Evolutionary conservation across 2,797 vertebrate genomes (phyloP), one percentile per base, ranked within the genome.

Genomic region (Acrocephalus scirpaceus): DNA sequence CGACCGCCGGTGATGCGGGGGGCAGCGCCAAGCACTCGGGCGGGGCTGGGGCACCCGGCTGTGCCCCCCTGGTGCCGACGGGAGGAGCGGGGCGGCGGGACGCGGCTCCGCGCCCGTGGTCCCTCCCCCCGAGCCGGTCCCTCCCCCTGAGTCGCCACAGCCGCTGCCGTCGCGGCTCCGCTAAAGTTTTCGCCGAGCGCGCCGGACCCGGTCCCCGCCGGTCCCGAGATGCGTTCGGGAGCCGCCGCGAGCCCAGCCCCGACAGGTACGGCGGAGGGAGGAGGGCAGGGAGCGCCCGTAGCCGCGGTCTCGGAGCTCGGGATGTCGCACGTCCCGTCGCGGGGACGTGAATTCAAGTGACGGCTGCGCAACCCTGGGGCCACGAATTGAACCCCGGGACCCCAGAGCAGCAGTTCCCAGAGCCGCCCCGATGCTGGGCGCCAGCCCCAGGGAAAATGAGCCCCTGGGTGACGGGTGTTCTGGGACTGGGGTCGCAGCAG

Each of bases 131-230:
- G 54, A 19, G 5, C 56, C 66, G 25, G 66, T 88, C 91, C 92
- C 91, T 61, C 77, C 90, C 74, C 84, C 50, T 29, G 29, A 56
- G 32, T 40, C 22, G 54, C 77, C 73, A 44, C 90, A 60, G 79
- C 86, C 67, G 61, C 78, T 77, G 45, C 51, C 58, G 67, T 89
- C 36, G 92, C 92, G 58, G 85, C 95, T 93, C 58, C 27, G 32
- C 78, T 67, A 88, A 97, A 97, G 72, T 96, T 97, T 95, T 66
- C 79, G 7, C 76, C 62, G 70, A 53, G 65, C 9, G 67, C 72
- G 54, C 64, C 64, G 78, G 83, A 69, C 8, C 14, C 58, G 13
- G 36, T 72, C 36, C 44, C 51, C 48, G 36, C 47, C 78, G 71
- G 62, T 88, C 47, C n/a, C 67, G 90, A 86, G 79, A 96, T 95